Evolutionary conservation across 2,888 invertebrate species (phyloP), one percentile per base, ranked within the genome.

Genomic region (Tanaodytes sp.): DNA sequence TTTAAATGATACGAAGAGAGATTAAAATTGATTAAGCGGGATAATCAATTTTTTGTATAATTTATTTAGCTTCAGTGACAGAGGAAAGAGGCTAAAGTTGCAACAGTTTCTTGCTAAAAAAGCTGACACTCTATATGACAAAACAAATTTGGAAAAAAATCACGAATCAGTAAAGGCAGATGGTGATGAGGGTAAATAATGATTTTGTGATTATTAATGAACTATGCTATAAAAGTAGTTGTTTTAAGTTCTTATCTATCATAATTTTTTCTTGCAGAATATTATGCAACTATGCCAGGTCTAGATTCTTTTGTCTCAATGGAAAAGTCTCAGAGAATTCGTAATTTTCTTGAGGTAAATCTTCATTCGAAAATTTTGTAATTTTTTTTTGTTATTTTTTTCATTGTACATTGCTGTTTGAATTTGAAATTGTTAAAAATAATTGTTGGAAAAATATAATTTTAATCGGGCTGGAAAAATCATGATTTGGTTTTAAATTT

Each of bases 41-140:
- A n/a, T n/a, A n/a, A n/a, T n/a, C n/a, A n/a, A n/a, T 23, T 33
- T 33, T 4, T 33, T 42, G 30, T 6, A 19, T 66, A 66, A 63
- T 69, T 52, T 58, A 73, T 77, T 23, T 68, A 87, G 87, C 54
- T 94, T 94, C 84, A 92, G 93, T 84, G 94, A 94, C 84, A 89
- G 94, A 67, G 92, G 92, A 0, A 94, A 94, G 82, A 88, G 94
- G 16, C 85, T 94, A 55, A 94, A 94, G 81, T 87, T 96, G 37
- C 94, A 95, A 80, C 93, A 94, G 80, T 96, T 96, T 85, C 90
- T 96, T 77, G 92, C 93, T 8, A 93, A 93, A 79, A 95, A 95
- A 85, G 93, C 95, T 1, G 89, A 89, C 79, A 88, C 91, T 48
- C 87, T 96, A 72, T 96, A 93, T 82, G 91, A 84, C 71, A 85